Conservation (phyloP, 2,797 vertebrate species). For the Pipistrellus nathusii region DNA sequence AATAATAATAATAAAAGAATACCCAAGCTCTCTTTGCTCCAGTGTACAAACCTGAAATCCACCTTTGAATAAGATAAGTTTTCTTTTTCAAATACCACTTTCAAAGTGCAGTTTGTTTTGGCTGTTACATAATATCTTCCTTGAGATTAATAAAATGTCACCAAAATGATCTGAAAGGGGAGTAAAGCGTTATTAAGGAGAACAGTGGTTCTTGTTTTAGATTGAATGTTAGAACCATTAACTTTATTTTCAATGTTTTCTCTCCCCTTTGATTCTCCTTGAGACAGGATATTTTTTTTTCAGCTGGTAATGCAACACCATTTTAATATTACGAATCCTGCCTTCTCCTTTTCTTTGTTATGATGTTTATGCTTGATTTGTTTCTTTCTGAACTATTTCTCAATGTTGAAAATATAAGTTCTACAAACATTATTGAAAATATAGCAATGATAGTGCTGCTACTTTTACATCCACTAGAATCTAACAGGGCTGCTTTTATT, state of each 20-base stretch:
- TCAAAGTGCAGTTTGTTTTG: conserved; percentile 63
- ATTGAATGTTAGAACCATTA: conserved; percentile 1
- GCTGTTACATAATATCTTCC: neutral
- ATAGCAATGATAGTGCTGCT: neutral
- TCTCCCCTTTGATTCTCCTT: neutral
- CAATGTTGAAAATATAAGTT: neutral
- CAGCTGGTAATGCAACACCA: neutral
- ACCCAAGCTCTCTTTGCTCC: neutral
- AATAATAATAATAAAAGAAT: conserved; percentile 13
- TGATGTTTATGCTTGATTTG: conserved; percentile 43
- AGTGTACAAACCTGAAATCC: conserved; percentile 41
- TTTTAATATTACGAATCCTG: neutral
- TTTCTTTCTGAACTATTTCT: conserved; percentile 37
- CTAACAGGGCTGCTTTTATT: neutral
- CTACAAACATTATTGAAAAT: neutral
- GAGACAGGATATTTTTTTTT: conserved; percentile 15
- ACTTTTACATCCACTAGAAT: neutral
- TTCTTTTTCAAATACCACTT: conserved; percentile 47
- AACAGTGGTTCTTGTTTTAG: neutral
- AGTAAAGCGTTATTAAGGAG: neutral
- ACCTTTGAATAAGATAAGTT: conserved; percentile 22
- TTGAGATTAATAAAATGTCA: conserved; percentile 52
- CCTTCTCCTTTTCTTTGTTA: conserved; percentile 24
- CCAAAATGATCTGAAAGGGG: conserved; percentile 29
- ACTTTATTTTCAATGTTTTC: neutral